phyloP scores from a whole-genome alignment of 2,888 invertebrate genomes.

The Dryobotodes eremita region DNA sequence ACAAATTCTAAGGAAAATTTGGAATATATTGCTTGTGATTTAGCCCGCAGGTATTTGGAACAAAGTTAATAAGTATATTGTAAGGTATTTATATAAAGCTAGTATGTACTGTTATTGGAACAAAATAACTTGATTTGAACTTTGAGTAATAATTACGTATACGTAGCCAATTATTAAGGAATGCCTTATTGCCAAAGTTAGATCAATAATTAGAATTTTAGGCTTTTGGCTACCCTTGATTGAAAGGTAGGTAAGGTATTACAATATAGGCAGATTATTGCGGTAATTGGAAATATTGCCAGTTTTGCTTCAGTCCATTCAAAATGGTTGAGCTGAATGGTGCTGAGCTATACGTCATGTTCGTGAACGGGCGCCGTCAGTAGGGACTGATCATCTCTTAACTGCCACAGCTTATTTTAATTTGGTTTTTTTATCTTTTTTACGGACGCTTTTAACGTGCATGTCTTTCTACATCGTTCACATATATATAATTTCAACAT shows the following conservation, averaged over 20 bases:
- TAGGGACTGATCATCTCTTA: too few species aligned
- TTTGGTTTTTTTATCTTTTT: too few species aligned
- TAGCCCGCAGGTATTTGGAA: slow-evolving; percentile 16
- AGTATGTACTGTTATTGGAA: neutral
- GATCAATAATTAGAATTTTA: neutral
- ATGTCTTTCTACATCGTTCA: too few species aligned
- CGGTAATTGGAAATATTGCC: neutral
- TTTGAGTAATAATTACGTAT: neutral
- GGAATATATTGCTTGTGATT: neutral
- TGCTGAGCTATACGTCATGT: too few species aligned
- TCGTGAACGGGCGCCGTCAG: too few species aligned
- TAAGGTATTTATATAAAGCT: slow-evolving; percentile 1
- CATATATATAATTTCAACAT: too few species aligned
- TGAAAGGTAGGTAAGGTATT: neutral
- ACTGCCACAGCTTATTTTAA: too few species aligned
- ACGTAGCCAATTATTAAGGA: neutral
- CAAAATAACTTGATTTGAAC: slow-evolving; percentile 12
- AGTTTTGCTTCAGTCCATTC: neutral
- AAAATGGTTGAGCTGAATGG: too few species aligned
- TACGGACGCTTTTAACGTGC: too few species aligned
- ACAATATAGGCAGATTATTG: neutral
- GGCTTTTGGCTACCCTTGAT: neutral
- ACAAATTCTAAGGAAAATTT: neutral
- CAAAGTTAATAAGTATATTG: neutral
- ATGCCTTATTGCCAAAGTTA: neutral